These are phyloP conservation scores for Pristionchus maxplancki DNA, from an alignment of 2,888 invertebrate species.

Conservation along the genomic window DNA sequence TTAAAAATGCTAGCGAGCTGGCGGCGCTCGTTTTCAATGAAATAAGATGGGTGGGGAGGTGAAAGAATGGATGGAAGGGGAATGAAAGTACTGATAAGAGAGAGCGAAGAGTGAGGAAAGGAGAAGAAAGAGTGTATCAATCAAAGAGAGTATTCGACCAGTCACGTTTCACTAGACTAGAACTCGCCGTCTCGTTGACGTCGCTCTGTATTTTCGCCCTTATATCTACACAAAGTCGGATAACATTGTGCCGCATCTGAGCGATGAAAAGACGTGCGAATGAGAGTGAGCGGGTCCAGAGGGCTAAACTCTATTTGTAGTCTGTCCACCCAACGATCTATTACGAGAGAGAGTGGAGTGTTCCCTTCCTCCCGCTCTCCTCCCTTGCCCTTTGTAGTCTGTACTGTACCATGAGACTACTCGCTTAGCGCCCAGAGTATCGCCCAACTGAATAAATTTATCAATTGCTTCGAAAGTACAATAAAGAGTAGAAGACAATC, in stretches of 20 bases:
- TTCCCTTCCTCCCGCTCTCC: neutral
- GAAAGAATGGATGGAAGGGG: neutral
- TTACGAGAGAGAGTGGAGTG: neutral
- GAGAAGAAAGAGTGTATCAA: neutral
- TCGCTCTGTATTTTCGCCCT: neutral
- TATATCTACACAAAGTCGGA: neutral
- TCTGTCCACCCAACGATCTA: neutral
- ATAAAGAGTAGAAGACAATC: neutral
- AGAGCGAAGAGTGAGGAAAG: neutral
- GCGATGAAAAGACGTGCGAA: neutral
- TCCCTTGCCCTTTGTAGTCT: neutral
- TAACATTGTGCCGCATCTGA: neutral
- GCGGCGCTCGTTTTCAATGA: neutral
- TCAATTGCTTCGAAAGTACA: neutral
- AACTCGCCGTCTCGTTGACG: neutral
- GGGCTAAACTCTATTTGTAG: neutral
- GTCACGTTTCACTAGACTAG: slow-evolving; percentile 36
- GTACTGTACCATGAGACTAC: neutral
- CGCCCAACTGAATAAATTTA: neutral
- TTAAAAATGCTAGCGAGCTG: neutral
- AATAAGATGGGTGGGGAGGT: neutral
- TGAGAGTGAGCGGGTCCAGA: neutral
- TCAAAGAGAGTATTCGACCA: neutral
- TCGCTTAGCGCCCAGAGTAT: neutral
- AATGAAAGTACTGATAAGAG: slow-evolving; percentile 33